These are phyloP conservation scores for Carollia perspicillata DNA, from an alignment of 2,113 vertebrate species.

Conservation along the genomic window DNA sequence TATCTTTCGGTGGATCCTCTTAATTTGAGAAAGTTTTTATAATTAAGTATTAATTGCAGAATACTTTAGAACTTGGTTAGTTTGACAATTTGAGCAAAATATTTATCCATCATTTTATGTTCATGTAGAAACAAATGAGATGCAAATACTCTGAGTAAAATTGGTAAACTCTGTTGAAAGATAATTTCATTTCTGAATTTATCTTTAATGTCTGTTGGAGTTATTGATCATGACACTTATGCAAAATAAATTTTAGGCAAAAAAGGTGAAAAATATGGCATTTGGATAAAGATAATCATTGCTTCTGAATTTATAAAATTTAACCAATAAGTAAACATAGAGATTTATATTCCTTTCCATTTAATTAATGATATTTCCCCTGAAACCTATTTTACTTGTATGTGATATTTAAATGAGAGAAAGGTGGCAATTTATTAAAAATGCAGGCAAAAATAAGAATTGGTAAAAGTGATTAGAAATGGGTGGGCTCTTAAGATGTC, in stretches of 20 bases:
- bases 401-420: neutral
- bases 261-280: neutral
- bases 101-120: slow-evolving; percentile 3
- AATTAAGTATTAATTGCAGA: neutral
- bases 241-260: neutral
- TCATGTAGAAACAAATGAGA: slow-evolving; percentile 19
- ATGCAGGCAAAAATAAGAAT: neutral
- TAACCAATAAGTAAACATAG: neutral
- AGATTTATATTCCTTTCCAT: slow-evolving; percentile 13
- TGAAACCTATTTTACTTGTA: neutral
- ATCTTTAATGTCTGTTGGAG: neutral
- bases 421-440: slow-evolving; percentile 29
- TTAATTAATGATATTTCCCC: neutral
- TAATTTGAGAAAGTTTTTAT: slow-evolving; percentile 10
- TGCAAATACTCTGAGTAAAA: neutral
- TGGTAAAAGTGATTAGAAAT: neutral
- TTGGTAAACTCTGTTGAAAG: neutral
- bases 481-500: neutral
- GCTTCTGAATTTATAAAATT: slow-evolving; percentile 29
- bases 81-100: neutral
- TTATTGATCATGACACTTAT: neutral
- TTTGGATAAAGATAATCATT: neutral
- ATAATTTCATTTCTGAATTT: slow-evolving; percentile 7
- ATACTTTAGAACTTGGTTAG: neutral
- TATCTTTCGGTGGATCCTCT: neutral